Evolutionary conservation across 1,140 invertebrate genomes (phyloP), one percentile per base, ranked within the genome.

Genomic region (Ceratina calcarata): DNA sequence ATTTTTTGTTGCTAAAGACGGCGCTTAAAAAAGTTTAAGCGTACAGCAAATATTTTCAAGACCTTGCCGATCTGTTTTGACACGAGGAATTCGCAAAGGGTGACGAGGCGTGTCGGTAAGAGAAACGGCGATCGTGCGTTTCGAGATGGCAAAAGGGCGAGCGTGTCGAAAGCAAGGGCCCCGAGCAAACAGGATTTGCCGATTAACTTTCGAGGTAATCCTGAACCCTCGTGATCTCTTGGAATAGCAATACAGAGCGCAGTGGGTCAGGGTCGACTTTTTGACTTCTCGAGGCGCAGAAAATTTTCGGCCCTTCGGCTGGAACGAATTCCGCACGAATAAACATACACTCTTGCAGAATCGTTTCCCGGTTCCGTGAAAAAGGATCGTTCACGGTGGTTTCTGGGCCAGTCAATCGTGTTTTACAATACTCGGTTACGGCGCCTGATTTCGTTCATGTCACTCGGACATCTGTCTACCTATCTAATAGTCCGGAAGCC

Each of bases 111-210:
- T 86, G 77, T 88, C 81, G 55, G n/a, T 45, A 7, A 16, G 74
- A 64, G 79, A 83, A 85, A 80, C 55, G 57, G 72, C 77, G 66
- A 80, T 80, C 72, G 82, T 77, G 64, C 37, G 60, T 62, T 70
- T 70, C 58, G 73, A 73, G 67, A 58, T 49, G 49, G 20, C 62
- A 53, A 53, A 78, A 62, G 57, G 84, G 37, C 74, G 71, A 78
- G 73, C 83, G 88, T 85, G 78, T 81, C 86, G 74, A 87, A 88
- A 86, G 78, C 53, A 15, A n/a, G 7, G 10, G 55, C 22, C 78
- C 64, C 65, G 69, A 84, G 78, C 67, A 82, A 87, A 87, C 76
- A 81, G 85, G 86, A 87, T 89, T 89, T 86, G 78, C 49, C 83
- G 87, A 87, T 88, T 86, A 86, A 78, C 77, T 65, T 77, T 22